Base-by-base conservation (phyloP, 2,113 vertebrate species). In the Butorides virescens region DNA sequence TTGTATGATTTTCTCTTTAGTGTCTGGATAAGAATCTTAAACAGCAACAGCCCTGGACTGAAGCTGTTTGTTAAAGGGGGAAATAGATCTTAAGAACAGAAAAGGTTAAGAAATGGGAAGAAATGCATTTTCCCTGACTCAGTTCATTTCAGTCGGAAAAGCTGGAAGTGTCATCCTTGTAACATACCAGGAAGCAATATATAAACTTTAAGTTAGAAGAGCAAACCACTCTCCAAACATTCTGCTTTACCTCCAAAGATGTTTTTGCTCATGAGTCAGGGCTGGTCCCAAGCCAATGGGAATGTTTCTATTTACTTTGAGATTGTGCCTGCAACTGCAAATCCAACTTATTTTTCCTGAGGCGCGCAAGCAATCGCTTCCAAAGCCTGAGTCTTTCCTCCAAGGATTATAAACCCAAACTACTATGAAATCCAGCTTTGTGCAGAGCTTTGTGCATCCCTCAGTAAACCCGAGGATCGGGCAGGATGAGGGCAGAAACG, bases 221-320 rank as follows among this genome's bases (percentile, higher is more conserved):
- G 89, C 91, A 49, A 83, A n/a, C 68, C 37, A 1, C 36, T 74
- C 90, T 86, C 72, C 92, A 96, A 95, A 86, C 92, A 83, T 32
- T 92, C 67, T 59, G 90, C 67, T 96, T 92, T 91, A 95, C 96
- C 96, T 96, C 93, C 95, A 96, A 96, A 96, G 93, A 92, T 95
- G 92, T 92, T 96, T 95, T 88, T 1, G 1, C 92, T 95, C 95
- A 76, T 97, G 93, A 96, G 95, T 96, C 96, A 96, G 88, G 88
- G 90, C 95, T 96, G 95, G 93, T 65, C 92, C 59, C 65, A 2
- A 76, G 96, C 96, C 96, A 92, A 59, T 86, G 95, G 93, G 96
- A 95, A 96, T 96, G 95, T 94, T 97, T 94, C 95, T 97, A 25
- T 96, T 96, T 96, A 95, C 95, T 97, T 97, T 96, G 96, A 95